These are phyloP conservation scores for Volucella zonaria DNA, from an alignment of 2,888 invertebrate genomes.

Conservation along the genomic window DNA sequence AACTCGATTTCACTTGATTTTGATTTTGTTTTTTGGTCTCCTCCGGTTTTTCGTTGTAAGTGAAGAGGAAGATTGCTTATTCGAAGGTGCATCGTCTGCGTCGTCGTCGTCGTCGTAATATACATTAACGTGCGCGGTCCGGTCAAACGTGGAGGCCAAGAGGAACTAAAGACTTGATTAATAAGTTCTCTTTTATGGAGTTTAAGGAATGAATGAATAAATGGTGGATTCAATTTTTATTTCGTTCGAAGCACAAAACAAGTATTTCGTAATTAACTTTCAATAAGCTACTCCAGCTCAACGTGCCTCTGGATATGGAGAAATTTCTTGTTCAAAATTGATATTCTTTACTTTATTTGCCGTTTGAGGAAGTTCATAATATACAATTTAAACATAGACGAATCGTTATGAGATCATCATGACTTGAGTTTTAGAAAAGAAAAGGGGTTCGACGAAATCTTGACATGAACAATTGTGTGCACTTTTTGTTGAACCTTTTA, in stretches of 20 bases:
- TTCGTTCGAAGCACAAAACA: constrained; percentile 46
- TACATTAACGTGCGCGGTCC: too few species aligned
- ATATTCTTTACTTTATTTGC: constrained; percentile 44
- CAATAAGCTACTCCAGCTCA: constrained; percentile 50
- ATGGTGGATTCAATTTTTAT: constrained; percentile 42
- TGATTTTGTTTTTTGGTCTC: constrained; percentile 5
- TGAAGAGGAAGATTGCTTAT: constrained; percentile 56
- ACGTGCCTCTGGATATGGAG: constrained; percentile 24
- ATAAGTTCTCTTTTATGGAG: constrained; percentile 60
- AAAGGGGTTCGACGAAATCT: constrained; percentile 36
- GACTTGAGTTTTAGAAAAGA: constrained; percentile 22
- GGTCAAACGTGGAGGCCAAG: too few species aligned
- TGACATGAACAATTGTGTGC: constrained; percentile 21
- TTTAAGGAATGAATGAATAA: constrained; percentile 65
- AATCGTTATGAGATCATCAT: constrained; percentile 25
- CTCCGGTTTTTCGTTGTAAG: constrained; percentile 23
- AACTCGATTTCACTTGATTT: constrained; percentile 69
- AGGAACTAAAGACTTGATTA: constrained; percentile 27
- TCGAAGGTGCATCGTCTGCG: constrained; percentile 59
- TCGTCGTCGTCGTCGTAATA: too few species aligned
- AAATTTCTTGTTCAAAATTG: constrained; percentile 43
- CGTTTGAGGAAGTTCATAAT: not conserved
- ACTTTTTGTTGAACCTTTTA: not conserved
- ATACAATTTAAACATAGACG: constrained; percentile 19
- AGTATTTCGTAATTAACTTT: constrained; percentile 70